phyloP scores from a whole-genome alignment of 2,888 invertebrate genomes.

The Yponomeuta malinellus region DNA sequence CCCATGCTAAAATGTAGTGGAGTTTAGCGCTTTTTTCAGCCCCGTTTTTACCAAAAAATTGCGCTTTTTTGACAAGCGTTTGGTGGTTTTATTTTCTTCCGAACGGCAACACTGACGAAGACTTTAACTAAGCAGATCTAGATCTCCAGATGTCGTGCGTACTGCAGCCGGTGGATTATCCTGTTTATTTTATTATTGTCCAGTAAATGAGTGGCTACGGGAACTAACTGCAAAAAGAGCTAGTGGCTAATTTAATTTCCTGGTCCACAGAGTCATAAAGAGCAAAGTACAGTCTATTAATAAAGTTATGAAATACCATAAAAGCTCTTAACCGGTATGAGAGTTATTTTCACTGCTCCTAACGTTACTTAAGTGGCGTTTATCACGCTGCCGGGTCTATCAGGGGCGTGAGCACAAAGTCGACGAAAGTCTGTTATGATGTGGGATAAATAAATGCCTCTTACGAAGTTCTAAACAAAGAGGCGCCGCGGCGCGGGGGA shows the following conservation, averaged over 20 bases:
- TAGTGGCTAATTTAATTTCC: background rate
- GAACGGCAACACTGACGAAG: no score
- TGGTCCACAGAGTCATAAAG: background rate
- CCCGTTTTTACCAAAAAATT: no score
- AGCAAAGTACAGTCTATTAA: background rate
- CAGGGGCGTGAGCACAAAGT: background rate
- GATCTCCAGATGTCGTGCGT: no score
- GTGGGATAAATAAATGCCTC: background rate
- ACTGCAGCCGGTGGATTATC: background rate
- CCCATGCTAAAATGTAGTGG: no score
- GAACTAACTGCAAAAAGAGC: background rate
- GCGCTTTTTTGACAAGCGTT: no score
- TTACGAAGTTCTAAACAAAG: background rate
- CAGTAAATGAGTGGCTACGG: background rate
- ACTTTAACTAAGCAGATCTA: no score
- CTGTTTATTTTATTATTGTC: background rate
- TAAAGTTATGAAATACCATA: conserved; percentile 3
- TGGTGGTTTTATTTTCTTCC: no score
- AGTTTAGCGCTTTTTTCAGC: no score
- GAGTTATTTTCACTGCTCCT: background rate
- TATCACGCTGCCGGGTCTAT: background rate
- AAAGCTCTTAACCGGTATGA: background rate
- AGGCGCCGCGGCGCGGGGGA: background rate
- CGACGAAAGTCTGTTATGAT: background rate
- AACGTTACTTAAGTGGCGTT: background rate